These are phyloP conservation scores for Adelges cooleyi DNA, from an alignment of 1,140 invertebrate genomes.

Conservation along the genomic window DNA sequence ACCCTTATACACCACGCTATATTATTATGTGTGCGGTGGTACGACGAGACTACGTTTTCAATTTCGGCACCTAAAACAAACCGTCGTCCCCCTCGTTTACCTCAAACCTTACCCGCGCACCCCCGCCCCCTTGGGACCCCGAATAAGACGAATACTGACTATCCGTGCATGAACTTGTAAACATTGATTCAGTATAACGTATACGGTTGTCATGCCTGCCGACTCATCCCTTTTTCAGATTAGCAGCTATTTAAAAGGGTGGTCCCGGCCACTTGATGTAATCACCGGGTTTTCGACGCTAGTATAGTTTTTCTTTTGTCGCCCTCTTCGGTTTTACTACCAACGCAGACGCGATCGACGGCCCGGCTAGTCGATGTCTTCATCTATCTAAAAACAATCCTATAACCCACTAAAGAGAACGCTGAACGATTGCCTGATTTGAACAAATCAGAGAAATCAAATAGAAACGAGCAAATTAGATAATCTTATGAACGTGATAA, in stretches of 20 bases:
- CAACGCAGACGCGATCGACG: too few relatives aligned
- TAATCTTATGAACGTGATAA: too few relatives aligned
- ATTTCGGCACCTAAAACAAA: constrained; percentile 27
- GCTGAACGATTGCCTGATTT: too few relatives aligned
- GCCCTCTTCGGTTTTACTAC: too few relatives aligned
- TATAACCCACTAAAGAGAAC: too few relatives aligned
- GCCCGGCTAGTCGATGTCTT: too few relatives aligned
- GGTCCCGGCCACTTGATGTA: constrained; percentile 15
- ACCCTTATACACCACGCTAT: too few relatives aligned
- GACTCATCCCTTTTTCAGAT: constrained; percentile 27
- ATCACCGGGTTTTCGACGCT: neutral
- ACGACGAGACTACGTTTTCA: neutral
- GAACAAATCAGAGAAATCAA: too few relatives aligned
- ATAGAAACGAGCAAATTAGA: too few relatives aligned
- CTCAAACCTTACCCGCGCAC: neutral
- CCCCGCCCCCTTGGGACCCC: neutral
- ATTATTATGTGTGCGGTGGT: too few relatives aligned
- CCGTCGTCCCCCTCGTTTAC: neutral
- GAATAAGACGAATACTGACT: constrained; percentile 11
- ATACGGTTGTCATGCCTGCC: constrained; percentile 26
- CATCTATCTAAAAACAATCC: too few relatives aligned
- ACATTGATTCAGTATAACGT: constrained; percentile 28
- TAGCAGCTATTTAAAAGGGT: constrained; percentile 26
- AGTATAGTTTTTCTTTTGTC: too few relatives aligned
- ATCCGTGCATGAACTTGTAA: constrained; percentile 28